phyloP scores from a whole-genome alignment of 1,140 invertebrate species.

The Drosophila lowei region DNA sequence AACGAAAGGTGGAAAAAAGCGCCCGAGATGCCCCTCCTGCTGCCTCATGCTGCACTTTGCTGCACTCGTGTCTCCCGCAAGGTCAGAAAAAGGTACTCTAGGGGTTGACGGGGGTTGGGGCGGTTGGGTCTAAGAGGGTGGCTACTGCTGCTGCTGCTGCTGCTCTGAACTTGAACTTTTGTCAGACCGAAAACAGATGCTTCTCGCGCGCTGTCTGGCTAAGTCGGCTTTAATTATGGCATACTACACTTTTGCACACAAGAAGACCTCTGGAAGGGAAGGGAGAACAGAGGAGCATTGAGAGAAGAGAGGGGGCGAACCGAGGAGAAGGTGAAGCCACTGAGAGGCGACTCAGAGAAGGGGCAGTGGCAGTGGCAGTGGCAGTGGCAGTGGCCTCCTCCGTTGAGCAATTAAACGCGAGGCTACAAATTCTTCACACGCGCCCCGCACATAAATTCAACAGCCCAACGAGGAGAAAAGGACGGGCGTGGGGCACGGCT shows the following conservation, averaged over 20 bases:
- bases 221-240: slow-evolving; percentile 52
- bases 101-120: too few species aligned
- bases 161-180: slow-evolving; percentile 47
- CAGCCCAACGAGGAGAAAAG: too few species aligned
- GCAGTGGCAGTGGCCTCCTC: slow-evolving; percentile 18
- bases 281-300: not conserved
- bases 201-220: slow-evolving; percentile 34
- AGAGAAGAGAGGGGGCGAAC: too few species aligned
- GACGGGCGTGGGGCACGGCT: too few species aligned
- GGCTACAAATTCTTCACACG: slow-evolving; percentile 46
- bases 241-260: slow-evolving; percentile 37
- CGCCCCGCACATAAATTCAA: slow-evolving; percentile 34
- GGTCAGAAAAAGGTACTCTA: too few species aligned
- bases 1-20: slow-evolving; percentile 41
- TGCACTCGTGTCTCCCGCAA: too few species aligned
- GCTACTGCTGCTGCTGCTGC: not conserved
- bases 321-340: not conserved
- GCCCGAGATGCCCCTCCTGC: not conserved
- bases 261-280: not conserved
- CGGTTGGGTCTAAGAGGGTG: slow-evolving; percentile 10
- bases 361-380: too few species aligned
- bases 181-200: slow-evolving; percentile 48
- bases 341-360: not conserved
- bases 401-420: slow-evolving; percentile 42
- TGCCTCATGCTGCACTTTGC: too few species aligned